Evolutionary conservation across 2,797 vertebrate genomes (phyloP).

Genomic region (Tenualosa thibaudeaui): DNA sequence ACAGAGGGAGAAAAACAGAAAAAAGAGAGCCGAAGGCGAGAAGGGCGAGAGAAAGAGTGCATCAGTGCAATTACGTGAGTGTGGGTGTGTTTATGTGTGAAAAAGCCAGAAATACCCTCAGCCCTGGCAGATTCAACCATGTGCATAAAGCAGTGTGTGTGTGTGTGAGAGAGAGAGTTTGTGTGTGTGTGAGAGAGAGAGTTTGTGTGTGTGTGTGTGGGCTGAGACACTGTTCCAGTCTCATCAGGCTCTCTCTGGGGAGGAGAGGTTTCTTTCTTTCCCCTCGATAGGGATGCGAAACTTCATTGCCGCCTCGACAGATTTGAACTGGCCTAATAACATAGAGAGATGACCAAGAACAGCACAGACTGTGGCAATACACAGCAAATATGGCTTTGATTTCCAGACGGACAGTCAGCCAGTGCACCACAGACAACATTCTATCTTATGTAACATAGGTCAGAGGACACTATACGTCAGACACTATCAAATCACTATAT

Average conservation of each 20-base stretch:
- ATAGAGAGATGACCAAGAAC: not conserved
- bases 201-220: not conserved
- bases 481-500: not conserved
- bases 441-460: not conserved
- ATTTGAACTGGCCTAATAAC: too few relatives aligned
- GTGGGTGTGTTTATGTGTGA: not conserved
- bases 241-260: not conserved
- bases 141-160: not conserved
- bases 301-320: not conserved
- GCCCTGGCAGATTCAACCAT: not conserved
- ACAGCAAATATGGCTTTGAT: too few relatives aligned
- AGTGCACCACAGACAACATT: not conserved
- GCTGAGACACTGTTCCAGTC: not conserved
- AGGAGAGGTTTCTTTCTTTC: not conserved
- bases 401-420: too few relatives aligned
- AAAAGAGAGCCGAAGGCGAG: not conserved
- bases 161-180: not conserved
- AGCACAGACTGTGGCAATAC: not conserved
- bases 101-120: not conserved
- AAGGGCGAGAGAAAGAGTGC: not conserved
- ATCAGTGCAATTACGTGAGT: not conserved
- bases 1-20: not conserved
- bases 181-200: constrained; percentile 1
- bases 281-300: not conserved
- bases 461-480: too few relatives aligned